phyloP scores from a whole-genome alignment of 2,113 vertebrate genomes.

The Regulus satrapa region DNA sequence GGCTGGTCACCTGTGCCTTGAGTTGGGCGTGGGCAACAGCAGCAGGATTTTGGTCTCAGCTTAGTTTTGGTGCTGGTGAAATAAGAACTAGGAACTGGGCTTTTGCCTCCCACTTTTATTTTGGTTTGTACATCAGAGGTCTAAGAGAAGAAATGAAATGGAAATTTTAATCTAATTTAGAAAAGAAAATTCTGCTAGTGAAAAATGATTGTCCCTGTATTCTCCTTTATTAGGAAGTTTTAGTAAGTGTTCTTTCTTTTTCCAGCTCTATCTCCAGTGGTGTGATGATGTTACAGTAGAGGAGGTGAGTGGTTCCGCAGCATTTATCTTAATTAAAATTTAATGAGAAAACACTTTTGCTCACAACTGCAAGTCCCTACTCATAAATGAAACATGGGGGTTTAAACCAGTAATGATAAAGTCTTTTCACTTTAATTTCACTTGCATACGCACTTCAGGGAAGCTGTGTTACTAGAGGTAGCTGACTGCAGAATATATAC shows the following conservation, averaged over 20 bases:
- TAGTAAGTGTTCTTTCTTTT: constrained; percentile 69
- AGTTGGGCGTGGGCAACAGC: background rate
- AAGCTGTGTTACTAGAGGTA: constrained; percentile 72
- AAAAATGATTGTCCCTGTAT: constrained; percentile 48
- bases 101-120: background rate
- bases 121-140: background rate
- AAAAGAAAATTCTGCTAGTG: constrained; percentile 18
- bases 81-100: background rate
- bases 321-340: constrained; percentile 95
- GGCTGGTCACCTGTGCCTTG: background rate
- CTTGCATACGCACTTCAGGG: constrained; percentile 74
- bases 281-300: constrained; percentile 91
- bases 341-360: constrained; percentile 90
- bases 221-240: constrained; percentile 60
- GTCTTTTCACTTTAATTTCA: constrained; percentile 77
- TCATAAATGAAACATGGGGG: constrained; percentile 92
- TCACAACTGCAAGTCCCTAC: constrained; percentile 82
- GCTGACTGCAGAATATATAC: constrained; percentile 42
- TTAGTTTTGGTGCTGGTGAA: background rate
- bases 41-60: background rate
- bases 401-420: constrained; percentile 81
- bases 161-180: constrained; percentile 12
- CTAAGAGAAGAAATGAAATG: background rate
- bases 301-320: constrained; percentile 86
- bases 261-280: constrained; percentile 94